Conservation (phyloP, 2,797 vertebrate species). For the Cyprinella venusta region DNA sequence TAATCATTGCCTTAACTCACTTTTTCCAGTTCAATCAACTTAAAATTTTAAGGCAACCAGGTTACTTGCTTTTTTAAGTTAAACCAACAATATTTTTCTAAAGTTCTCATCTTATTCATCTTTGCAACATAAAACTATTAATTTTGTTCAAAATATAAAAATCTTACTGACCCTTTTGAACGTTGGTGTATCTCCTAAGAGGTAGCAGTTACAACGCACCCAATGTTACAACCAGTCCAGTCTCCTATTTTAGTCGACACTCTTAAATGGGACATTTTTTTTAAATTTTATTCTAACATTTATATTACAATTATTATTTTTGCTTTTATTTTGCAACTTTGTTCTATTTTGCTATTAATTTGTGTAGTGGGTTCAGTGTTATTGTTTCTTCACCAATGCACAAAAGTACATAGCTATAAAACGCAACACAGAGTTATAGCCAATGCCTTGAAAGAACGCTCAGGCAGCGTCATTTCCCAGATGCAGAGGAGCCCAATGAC, state of each 20-base stretch:
- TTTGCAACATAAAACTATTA: no score
- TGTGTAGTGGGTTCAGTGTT: neutral
- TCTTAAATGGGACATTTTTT: neutral
- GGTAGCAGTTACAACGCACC: neutral
- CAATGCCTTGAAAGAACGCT: conserved; percentile 21
- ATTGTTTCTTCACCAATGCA: neutral
- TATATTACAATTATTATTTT: neutral
- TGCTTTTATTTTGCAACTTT: neutral
- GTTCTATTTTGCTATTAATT: neutral
- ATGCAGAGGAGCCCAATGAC: conserved; percentile 60
- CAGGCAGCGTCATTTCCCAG: conserved; percentile 41
- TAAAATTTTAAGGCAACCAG: no score
- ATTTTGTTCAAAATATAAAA: neutral
- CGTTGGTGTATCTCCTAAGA: neutral
- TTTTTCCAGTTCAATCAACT: no score
- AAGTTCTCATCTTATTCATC: neutral
- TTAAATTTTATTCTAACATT: no score
- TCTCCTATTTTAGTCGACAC: neutral
- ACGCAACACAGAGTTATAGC: neutral
- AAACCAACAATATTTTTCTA: no score
- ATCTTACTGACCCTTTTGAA: neutral
- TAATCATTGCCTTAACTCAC: no score
- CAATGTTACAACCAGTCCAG: neutral
- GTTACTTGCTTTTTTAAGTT: no score
- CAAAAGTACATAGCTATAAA: neutral